Evolutionary conservation across 2,888 invertebrate species (phyloP).

Genomic region (Resseliella maxima): DNA sequence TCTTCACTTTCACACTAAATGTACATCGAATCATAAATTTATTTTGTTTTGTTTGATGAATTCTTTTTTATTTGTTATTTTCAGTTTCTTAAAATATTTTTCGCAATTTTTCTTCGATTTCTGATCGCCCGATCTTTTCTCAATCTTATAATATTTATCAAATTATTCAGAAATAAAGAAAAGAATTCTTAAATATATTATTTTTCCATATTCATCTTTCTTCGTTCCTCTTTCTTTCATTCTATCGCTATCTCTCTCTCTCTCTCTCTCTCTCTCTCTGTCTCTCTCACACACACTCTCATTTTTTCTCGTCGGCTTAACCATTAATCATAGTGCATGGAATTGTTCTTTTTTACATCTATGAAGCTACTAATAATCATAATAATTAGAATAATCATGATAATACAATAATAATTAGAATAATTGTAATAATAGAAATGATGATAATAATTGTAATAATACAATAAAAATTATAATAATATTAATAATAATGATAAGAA

Average conservation of each 20-base stretch:
- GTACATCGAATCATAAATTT: neutral
- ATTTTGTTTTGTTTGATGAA: neutral
- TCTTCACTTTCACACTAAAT: neutral
- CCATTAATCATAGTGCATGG: constrained; percentile 48
- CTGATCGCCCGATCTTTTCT: neutral
- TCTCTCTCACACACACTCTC: neutral
- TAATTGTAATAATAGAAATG: neutral
- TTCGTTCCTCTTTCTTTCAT: too few relatives aligned
- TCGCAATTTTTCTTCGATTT: neutral
- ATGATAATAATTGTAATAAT: neutral
- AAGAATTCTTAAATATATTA: neutral
- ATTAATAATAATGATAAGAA: constrained; percentile 18
- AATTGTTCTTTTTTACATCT: constrained; percentile 44
- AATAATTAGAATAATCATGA: neutral
- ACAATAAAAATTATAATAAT: neutral
- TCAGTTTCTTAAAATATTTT: neutral
- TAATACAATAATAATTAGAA: neutral
- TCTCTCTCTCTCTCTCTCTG: too few relatives aligned
- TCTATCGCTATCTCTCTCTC: too few relatives aligned
- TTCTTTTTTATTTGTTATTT: neutral
- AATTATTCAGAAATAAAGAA: neutral
- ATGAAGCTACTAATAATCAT: constrained; percentile 23
- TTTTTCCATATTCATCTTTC: neutral
- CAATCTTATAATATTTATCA: neutral
- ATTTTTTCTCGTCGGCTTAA: neutral